Conservation (phyloP, 2,888 invertebrate species). For the Lasioglossum calceatum region DNA sequence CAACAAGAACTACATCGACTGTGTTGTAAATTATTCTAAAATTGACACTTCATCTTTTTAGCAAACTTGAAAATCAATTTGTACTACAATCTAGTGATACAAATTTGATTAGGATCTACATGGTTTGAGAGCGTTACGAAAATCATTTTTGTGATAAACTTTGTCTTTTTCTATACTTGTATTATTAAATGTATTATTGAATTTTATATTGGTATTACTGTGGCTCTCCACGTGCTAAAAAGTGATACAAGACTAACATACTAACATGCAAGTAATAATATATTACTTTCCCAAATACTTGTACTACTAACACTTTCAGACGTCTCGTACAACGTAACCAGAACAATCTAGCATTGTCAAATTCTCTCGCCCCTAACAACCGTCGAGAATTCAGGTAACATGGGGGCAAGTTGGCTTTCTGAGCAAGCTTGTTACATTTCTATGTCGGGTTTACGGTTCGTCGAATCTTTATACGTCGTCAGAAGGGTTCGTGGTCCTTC, state of each 20-base stretch:
- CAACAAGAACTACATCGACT: background rate
- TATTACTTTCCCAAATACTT: background rate
- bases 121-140: background rate
- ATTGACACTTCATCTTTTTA: too few species aligned
- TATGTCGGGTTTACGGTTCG: conserved; percentile 38
- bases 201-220: too few species aligned
- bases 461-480: conserved; percentile 30
- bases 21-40: background rate
- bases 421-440: conserved; percentile 5
- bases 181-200: background rate
- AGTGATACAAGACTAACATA: background rate
- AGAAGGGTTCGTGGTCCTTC: conserved; percentile 21
- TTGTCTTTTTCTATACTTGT: too few species aligned
- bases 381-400: background rate
- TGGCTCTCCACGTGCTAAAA: too few species aligned
- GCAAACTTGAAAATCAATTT: background rate
- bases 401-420: background rate
- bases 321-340: background rate
- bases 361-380: background rate
- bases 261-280: background rate
- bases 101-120: background rate
- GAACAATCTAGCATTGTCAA: background rate
- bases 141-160: background rate
- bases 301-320: background rate
- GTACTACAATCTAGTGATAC: too few species aligned